Evolutionary conservation across 1,140 invertebrate genomes (phyloP), one percentile per base, ranked within the genome.

Genomic region (Pachyrhynchus sulphureomaculatus): DNA sequence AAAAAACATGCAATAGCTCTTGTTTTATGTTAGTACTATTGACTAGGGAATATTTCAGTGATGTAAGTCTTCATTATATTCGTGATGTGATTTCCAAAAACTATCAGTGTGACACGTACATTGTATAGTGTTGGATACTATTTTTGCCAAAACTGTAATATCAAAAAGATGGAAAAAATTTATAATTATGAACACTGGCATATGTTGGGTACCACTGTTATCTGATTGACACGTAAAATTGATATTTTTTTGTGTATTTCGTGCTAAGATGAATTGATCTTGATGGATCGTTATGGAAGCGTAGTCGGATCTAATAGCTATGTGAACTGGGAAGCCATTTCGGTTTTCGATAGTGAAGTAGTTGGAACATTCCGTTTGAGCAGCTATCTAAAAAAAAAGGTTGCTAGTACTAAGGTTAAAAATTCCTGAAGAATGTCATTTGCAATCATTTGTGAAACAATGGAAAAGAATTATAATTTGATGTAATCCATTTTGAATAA

Each of bases 101-200:
- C n/a, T n/a, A n/a, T n/a, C n/a, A n/a, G n/a, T n/a, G n/a, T n/a
- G n/a, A n/a, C n/a, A n/a, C n/a, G n/a, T n/a, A 15, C 56, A 48
- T 15, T 53, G 47, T 0, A 68, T 56, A 0, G 62, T 65, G 21
- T 60, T 67, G 9, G 67, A 49, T 0, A 63, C 65, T 23, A 68
- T 62, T 12, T 55, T 59, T 0, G 64, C 67, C 26, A 66, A 56
- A 9, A 68, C 61, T 5, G 64, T 68, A 6, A 60, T 47, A 23
- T 63, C 56, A 24, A 66, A 60, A 9, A 62, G 33, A 33, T 68
- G 64, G 26, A 48, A 64, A 21, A 64, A 56, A 39, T 68, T 68
- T 15, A 68, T 29, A 8, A 64, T 62, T 9, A 68, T 55, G 26
- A 61, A 63, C n/a, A 68, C 18, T 0, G 60, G 56, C 18, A 63